Base-by-base conservation (phyloP, 2,797 vertebrate species). In the Aeoliscus strigatus region DNA sequence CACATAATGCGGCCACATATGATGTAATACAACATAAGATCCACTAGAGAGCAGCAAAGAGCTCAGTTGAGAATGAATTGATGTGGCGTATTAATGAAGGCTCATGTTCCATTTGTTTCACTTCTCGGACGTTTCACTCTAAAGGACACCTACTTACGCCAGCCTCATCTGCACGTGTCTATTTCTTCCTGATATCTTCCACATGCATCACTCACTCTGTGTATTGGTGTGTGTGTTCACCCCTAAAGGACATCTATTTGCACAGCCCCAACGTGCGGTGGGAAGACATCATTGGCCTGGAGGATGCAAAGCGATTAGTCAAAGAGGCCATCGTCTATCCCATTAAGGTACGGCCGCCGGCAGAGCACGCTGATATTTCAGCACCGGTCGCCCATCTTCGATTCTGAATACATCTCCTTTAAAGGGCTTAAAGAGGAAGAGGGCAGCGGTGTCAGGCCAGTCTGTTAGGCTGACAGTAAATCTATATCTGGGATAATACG, bases 241-340 rank as follows among this genome's bases (percentile, higher is more conserved):
- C 73, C 60, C 88, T 89, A 81, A 84, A 97, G 93, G 93, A 97
- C 81, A 97, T 99, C 86, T 96, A 96, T 89, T 91, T 94, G 80
- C 89, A 94, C 80, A 95, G 90, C 81, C 93, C 91, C 9, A 93
- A 94, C 0, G 90, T 97, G 75, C 89, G 86, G 55, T 96, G 93
- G 94, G 86, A 90, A 69, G 91, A 96, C 83, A 96, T 99, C 83
- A 93, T 95, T 52, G 93, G 94, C 44, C 87, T 97, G 52, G 91
- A 96, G 61, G 86, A 91, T 24, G 93, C 93, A 69, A 97, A 96
- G 88, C 91, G 90, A 86, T 89, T 97, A 72, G 93, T 99, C 76
- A 98, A 97, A 85, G 94, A 99, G 87, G 94, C 93, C 16, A 91
- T 97, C 73, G 92, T 99, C 69, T 96, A 95, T 82, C 95, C 94